phyloP scores from a whole-genome alignment of 1,140 invertebrate species.

The Microplitis mediator region DNA sequence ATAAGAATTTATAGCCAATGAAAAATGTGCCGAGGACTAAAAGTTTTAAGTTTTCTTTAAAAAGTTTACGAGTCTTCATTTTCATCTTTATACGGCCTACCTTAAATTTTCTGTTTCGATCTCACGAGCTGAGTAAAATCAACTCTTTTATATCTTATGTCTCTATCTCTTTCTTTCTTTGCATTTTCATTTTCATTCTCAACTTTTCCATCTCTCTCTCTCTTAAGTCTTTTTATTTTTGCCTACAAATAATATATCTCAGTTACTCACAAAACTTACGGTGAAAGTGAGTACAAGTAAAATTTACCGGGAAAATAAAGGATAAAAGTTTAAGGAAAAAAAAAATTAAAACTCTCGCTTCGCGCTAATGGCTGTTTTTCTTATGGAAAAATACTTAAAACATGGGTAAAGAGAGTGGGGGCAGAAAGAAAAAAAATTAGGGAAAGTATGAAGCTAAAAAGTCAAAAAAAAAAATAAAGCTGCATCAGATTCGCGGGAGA shows the following conservation, averaged over 20 bases:
- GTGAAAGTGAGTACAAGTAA: slow-evolving; percentile 5
- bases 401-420: neutral
- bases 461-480: slow-evolving; percentile 28
- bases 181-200: no score
- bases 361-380: slow-evolving; percentile 62
- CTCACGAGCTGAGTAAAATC: no score
- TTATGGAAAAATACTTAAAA: slow-evolving; percentile 57
- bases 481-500: slow-evolving; percentile 52
- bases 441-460: slow-evolving; percentile 13
- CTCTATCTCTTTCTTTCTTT: neutral
- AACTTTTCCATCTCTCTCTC: slow-evolving; percentile 16
- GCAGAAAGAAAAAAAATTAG: neutral
- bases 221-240: neutral
- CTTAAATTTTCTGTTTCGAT: no score
- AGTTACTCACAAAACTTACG: slow-evolving; percentile 16
- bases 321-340: slow-evolving; percentile 55
- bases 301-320: slow-evolving; percentile 21
- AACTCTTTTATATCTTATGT: no score
- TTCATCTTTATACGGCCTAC: no score
- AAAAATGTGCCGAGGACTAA: slow-evolving; percentile 51
- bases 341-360: slow-evolving; percentile 62
- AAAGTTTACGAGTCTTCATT: neutral
- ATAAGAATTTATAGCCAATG: slow-evolving; percentile 61
- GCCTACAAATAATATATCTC: slow-evolving; percentile 4
- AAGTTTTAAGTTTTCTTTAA: slow-evolving; percentile 37